Conservation (phyloP, 2,888 invertebrate species). For the Romanomermis culicivorax region DNA sequence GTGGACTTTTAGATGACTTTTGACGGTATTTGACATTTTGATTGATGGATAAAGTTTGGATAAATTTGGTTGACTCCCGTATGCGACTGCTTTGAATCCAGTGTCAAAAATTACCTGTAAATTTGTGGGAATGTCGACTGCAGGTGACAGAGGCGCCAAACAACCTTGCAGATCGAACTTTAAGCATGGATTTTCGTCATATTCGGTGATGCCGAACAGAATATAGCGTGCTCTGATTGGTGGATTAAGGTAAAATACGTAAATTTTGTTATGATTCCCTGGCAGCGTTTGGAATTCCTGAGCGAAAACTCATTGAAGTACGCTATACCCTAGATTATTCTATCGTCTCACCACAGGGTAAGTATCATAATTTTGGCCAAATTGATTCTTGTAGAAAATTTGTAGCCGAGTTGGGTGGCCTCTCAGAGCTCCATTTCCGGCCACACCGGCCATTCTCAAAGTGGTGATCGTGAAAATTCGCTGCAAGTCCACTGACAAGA, state of each 20-base stretch:
- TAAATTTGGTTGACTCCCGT: too few species aligned
- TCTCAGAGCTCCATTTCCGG: slow-evolving; percentile 22
- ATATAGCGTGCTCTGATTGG: slow-evolving; percentile 80
- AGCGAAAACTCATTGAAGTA: background rate
- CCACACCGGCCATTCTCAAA: slow-evolving; percentile 25
- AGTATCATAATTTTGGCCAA: slow-evolving; percentile 78
- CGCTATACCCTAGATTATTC: too few species aligned
- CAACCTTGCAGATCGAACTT: slow-evolving; percentile 91
- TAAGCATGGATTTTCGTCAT: slow-evolving; percentile 83
- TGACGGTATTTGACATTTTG: too few species aligned
- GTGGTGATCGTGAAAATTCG: slow-evolving; percentile 51
- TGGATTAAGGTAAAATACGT: slow-evolving; percentile 80
- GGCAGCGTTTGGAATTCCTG: slow-evolving; percentile 36
- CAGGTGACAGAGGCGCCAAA: slow-evolving; percentile 36
- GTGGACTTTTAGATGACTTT: too few species aligned
- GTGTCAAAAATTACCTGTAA: slow-evolving; percentile 17
- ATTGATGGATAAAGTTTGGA: too few species aligned
- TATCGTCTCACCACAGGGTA: slow-evolving; percentile 71
- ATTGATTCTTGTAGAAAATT: slow-evolving; percentile 85
- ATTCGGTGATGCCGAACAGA: slow-evolving; percentile 79
- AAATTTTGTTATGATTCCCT: slow-evolving; percentile 69
- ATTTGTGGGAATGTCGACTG: slow-evolving; percentile 23
- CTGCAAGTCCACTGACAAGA: slow-evolving; percentile 79
- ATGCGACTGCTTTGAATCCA: too few species aligned
- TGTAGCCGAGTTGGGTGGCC: slow-evolving; percentile 85